Evolutionary conservation across 2,888 invertebrate genomes (phyloP), one percentile per base, ranked within the genome.

Genomic region (Syrista parreyssii): DNA sequence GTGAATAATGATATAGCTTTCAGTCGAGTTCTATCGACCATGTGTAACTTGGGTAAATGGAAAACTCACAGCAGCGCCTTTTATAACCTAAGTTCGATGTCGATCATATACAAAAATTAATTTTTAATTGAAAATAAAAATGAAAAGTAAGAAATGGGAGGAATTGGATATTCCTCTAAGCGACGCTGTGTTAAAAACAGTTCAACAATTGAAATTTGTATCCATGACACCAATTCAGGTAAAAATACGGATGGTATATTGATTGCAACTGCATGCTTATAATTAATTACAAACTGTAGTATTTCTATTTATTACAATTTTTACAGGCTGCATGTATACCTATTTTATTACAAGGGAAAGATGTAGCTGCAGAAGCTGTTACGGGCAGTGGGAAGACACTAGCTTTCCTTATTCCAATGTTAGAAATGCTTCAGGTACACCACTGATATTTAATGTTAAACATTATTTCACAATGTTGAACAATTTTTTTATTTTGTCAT

Each of bases 371-470:
- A 0, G 99, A 99, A 92, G 99, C 99, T 4, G 98, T 99, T 0
- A 99, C 99, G 1, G 99, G 99, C 4, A 99, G 99, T 82, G 99
- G 99, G 0, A 99, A 99, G 92, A 99, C 99, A 0, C 92, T 99
- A 68, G 98, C 99, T 0, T 99, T 99, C 91, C 92, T 99, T 15
- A 95, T 99, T 72, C 99, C 99, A 0, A 91, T 98, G 87, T 87
- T 99, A 75, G 97, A 99, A 92, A 95, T 98, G 86, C 92, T 99
- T 75, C 92, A 92, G 87, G 92, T 92, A 86, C 32, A 75, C 69
- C 35, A 75, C 71, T 15, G 6, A 40, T 40, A 40, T 40, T 4
- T 4, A 40, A 15, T 40, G 6, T 4, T 15, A 15, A 40, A 15
- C 15, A 15, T 81, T 73, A 68, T 68, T 34, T 68, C 30, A 79